Base-by-base conservation (phyloP, 2,888 invertebrate species). In the Erebia palarica region DNA sequence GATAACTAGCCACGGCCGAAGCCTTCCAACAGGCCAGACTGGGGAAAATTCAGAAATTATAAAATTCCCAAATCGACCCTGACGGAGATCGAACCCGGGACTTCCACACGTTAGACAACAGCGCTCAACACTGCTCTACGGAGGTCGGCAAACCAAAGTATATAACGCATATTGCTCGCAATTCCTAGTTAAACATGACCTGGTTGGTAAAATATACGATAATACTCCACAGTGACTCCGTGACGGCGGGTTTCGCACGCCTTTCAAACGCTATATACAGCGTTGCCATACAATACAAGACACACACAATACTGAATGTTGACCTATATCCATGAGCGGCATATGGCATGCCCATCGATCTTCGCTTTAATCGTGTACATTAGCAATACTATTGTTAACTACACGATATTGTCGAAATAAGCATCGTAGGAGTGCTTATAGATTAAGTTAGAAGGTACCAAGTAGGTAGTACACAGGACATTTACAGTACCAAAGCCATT, bases 181-280 rank as follows among this genome's bases (percentile, higher is more conserved):
- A 61, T 61, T 11, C 61, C 60, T 42, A 42, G 60, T 61, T n/a
- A 60, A 18, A 61, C 44, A 61, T 13, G 18, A 16, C 44, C 61
- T n/a, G 16, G 42, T 42, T 60, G 16, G 60, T 44, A 44, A 44
- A 61, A 44, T 16, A 18, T 60, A 51, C 27, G 27, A 65, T 42
- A 67, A 70, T 68, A 67, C 21, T 21, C 3, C 65, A 71, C 53
- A 67, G 66, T 64, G 58, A 55, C 18, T 53, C 63, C 75, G 70
- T 76, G 73, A 72, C 76, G 69, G 69, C 64, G 71, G 72, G 75
- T 73, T 76, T 73, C 73, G 73, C 76, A 75, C 73, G 75, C 65
- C 72, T 68, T 68, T 75, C 72, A 66, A 59, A 60, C 70, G 69
- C 63, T 65, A 58, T 65, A 67, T 68, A 47, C 55, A 68, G 16